These are phyloP conservation scores for Champsocephalus gunnari DNA, from an alignment of 2,797 vertebrate genomes.

Conservation along the genomic window DNA sequence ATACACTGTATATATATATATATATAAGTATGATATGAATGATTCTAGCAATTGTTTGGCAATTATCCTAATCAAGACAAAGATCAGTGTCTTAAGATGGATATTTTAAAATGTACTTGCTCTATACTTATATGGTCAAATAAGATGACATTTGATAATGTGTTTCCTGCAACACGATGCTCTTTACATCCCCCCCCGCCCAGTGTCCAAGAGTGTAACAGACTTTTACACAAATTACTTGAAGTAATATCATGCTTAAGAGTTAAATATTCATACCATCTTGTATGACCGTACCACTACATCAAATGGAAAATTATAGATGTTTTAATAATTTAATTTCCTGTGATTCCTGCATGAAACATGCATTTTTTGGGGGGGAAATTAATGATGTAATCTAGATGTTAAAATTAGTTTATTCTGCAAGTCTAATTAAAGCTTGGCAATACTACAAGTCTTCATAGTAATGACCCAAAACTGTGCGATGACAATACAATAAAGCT, in stretches of 20 bases:
- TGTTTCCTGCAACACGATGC: not conserved
- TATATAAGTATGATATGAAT: slow-evolving; percentile 9
- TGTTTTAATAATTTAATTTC: slow-evolving; percentile 33
- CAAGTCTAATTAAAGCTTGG: slow-evolving; percentile 14
- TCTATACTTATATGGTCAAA: slow-evolving; percentile 28
- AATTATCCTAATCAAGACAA: slow-evolving; percentile 16
- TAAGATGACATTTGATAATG: slow-evolving; percentile 23
- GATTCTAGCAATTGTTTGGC: slow-evolving; percentile 23
- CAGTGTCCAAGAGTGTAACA: not conserved
- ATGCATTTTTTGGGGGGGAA: slow-evolving; percentile 28
- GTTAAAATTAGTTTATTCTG: slow-evolving; percentile 11
- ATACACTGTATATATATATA: not conserved
- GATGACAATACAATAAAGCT: slow-evolving; percentile 8
- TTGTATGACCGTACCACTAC: slow-evolving; percentile 12
- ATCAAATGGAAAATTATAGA: slow-evolving; percentile 36
- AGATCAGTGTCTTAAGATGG: slow-evolving; percentile 22
- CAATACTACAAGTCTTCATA: not conserved
- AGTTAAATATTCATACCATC: slow-evolving; percentile 7
- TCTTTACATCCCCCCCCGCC: not conserved
- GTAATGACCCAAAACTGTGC: slow-evolving; percentile 25
- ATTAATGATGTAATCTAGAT: slow-evolving; percentile 35
- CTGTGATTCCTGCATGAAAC: slow-evolving; percentile 11
- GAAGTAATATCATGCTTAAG: not conserved
- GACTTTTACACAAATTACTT: not conserved
- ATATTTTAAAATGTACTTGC: slow-evolving; percentile 12